phyloP scores from a whole-genome alignment of 1,140 invertebrate species.

The Drosophila guanche region DNA sequence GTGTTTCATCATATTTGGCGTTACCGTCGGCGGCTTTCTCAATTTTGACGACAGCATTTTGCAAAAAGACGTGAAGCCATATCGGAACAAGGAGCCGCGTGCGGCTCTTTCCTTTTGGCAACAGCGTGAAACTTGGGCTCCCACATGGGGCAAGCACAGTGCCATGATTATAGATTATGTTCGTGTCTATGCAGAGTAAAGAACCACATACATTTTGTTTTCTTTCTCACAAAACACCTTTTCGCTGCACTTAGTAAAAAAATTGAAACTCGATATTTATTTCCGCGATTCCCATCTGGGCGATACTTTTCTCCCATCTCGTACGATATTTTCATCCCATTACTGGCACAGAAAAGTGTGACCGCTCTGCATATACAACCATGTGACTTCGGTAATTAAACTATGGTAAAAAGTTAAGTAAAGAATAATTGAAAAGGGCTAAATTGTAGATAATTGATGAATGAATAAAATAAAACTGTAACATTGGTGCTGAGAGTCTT shows the following conservation, averaged over 20 bases:
- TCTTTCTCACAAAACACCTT: not conserved
- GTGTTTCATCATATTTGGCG: constrained; percentile 72
- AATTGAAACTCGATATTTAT: not conserved
- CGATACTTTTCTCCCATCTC: too few species aligned
- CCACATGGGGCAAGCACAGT: constrained; percentile 57
- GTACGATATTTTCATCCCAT: too few species aligned
- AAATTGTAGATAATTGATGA: too few species aligned
- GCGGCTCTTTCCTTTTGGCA: constrained; percentile 69
- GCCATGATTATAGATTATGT: constrained; percentile 64
- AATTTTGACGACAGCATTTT: constrained; percentile 66
- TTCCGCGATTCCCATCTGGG: too few species aligned
- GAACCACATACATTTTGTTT: too few species aligned
- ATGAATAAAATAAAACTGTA: too few species aligned
- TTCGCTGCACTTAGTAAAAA: not conserved
- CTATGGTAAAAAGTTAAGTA: too few species aligned
- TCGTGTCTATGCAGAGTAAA: constrained; percentile 56
- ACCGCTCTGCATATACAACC: too few species aligned
- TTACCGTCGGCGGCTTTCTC: constrained; percentile 70
- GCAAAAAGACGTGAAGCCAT: constrained; percentile 63
- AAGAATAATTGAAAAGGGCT: too few species aligned
- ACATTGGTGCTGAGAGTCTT: too few species aligned
- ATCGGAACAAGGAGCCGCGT: constrained; percentile 59
- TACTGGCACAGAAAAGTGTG: too few species aligned
- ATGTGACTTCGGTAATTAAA: too few species aligned
- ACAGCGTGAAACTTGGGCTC: constrained; percentile 42